Evolutionary conservation across 2,113 vertebrate species (phyloP).

Genomic region (Phylloscopus whistleri): DNA sequence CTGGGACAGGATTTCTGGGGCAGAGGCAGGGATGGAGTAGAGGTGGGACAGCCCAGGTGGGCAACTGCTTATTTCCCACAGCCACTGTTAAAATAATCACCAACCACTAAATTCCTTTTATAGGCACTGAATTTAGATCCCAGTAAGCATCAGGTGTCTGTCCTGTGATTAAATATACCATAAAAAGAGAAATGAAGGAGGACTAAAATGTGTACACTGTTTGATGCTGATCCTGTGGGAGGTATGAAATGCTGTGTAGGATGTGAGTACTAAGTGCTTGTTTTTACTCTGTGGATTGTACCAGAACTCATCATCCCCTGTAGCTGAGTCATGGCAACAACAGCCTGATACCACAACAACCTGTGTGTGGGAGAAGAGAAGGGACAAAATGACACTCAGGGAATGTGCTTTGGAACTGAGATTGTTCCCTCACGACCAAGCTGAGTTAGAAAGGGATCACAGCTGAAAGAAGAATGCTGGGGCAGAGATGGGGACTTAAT

Average conservation of each 20-base stretch:
- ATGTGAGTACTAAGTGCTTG: neutral
- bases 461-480: neutral
- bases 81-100: neutral
- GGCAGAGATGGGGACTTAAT: neutral
- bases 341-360: neutral
- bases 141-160: neutral
- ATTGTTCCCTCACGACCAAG: neutral
- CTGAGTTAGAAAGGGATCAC: neutral
- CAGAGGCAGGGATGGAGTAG: neutral
- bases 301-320: neutral
- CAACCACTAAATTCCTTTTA: neutral
- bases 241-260: neutral
- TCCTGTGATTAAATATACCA: neutral
- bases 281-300: neutral
- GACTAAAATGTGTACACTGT: neutral
- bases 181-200: neutral
- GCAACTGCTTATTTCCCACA: neutral
- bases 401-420: neutral
- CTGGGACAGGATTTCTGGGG: neutral
- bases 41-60: neutral
- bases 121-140: neutral
- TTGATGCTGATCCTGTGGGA: neutral
- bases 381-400: neutral
- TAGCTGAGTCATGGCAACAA: neutral
- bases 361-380: neutral